These are phyloP conservation scores for Lepilemur septentrionalis DNA, from an alignment of 2,797 vertebrate species.

Conservation along the genomic window DNA sequence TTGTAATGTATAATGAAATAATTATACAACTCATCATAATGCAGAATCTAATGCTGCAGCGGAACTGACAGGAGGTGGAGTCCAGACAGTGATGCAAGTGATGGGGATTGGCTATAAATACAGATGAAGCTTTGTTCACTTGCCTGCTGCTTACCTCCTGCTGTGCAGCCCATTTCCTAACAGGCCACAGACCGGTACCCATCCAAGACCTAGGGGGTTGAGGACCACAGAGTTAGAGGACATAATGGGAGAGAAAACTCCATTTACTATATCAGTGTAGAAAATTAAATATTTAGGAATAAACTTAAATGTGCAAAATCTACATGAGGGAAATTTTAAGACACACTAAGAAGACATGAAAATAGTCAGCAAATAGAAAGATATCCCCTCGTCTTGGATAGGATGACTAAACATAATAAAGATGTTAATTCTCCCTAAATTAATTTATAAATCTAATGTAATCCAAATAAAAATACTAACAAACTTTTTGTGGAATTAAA, in stretches of 20 bases:
- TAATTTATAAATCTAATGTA: background rate
- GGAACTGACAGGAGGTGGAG: too few species aligned
- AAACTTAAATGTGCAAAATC: background rate
- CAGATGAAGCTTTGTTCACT: too few species aligned
- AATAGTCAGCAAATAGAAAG: background rate
- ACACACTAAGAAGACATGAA: background rate
- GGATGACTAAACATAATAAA: background rate
- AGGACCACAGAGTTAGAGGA: background rate
- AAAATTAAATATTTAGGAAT: background rate
- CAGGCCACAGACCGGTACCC: too few species aligned
- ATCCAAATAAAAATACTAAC: conserved; percentile 3
- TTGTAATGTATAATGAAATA: too few species aligned
- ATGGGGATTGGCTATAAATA: too few species aligned
- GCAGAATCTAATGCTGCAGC: too few species aligned
- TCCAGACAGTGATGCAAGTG: too few species aligned
- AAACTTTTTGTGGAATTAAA: background rate
- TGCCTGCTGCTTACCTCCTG: too few species aligned
- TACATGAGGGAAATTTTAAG: background rate
- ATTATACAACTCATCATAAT: too few species aligned
- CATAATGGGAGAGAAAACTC: background rate
- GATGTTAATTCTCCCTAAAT: background rate
- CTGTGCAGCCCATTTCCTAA: too few species aligned
- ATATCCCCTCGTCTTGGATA: background rate
- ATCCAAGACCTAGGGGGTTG: too few species aligned
- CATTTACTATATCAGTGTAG: background rate